Percentiles rank a stretch among this genome's conserved stretches.
Conservation (phyloP, 2,888 invertebrate species). For the Ennomos erosarius region DNA sequence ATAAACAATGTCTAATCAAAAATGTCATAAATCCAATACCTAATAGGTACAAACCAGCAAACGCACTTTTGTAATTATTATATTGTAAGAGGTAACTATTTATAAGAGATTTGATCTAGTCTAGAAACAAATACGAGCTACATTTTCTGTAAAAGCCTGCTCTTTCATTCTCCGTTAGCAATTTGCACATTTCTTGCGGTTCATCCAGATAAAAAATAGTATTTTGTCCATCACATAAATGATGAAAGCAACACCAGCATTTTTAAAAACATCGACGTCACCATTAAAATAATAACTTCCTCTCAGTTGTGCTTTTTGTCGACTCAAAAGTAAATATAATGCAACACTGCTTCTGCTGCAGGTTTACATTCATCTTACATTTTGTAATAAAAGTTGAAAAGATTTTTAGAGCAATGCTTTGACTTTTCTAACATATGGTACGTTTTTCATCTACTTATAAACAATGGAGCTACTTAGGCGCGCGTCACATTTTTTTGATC, state of each 20-base stretch:
- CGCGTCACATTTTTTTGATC: no score
- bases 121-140: background rate
- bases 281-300: conserved; percentile 82
- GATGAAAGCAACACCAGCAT: conserved; percentile 68
- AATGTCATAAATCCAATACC: no score
- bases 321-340: conserved; percentile 48
- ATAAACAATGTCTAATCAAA: no score
- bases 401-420: background rate
- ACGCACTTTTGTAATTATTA: no score
- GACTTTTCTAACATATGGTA: no score
- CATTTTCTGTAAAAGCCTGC: conserved; percentile 20
- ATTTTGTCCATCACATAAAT: conserved; percentile 73
- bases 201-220: conserved; percentile 57
- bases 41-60: no score
- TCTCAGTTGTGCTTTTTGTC: conserved; percentile 66
- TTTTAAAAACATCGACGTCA: conserved; percentile 68
- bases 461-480: no score
- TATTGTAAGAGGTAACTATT: no score
- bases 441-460: no score
- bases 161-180: conserved; percentile 17
- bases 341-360: conserved; percentile 33
- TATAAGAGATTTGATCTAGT: no score
- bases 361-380: conserved; percentile 17
- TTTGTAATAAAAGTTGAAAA: conserved; percentile 2
- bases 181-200: conserved; percentile 41